Conservation (phyloP, 2,113 vertebrate genomes). For the Oophaga pumilio region DNA sequence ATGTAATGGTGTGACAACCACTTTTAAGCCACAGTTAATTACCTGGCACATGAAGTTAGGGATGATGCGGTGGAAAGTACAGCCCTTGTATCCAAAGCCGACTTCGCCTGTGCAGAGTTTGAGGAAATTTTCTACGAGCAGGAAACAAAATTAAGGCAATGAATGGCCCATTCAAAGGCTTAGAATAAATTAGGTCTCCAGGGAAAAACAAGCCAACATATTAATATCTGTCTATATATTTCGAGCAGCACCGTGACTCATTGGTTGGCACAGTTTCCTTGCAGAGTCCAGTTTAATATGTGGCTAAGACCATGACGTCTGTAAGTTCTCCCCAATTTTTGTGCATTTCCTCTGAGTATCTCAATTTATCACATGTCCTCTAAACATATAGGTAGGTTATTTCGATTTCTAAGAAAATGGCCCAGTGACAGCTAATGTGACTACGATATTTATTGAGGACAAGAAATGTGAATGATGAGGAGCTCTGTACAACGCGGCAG, state of each 20-base stretch:
- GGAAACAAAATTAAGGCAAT: background rate
- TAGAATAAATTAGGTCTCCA: background rate
- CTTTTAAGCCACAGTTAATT: background rate
- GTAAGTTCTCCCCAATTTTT: too few species aligned
- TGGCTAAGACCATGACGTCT: too few species aligned
- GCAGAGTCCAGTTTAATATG: background rate
- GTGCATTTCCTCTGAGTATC: too few species aligned
- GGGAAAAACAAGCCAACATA: background rate
- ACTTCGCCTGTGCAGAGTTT: slow-evolving; percentile 42
- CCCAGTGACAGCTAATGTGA: too few species aligned
- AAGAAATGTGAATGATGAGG: too few species aligned
- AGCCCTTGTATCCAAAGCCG: slow-evolving; percentile 51
- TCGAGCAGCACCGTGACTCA: too few species aligned
- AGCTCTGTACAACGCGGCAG: too few species aligned
- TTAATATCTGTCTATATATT: background rate
- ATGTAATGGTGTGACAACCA: too few species aligned
- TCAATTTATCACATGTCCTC: too few species aligned
- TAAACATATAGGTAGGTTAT: too few species aligned
- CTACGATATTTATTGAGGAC: too few species aligned
- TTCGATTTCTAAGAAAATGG: too few species aligned
- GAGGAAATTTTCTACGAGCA: slow-evolving; percentile 48
- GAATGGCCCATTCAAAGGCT: background rate
- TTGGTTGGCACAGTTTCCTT: background rate
- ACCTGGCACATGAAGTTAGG: slow-evolving; percentile 51
- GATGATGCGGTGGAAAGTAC: slow-evolving; percentile 56